Evolutionary conservation across 2,113 vertebrate genomes (phyloP).

Genomic region (Butastur rufipennis): DNA sequence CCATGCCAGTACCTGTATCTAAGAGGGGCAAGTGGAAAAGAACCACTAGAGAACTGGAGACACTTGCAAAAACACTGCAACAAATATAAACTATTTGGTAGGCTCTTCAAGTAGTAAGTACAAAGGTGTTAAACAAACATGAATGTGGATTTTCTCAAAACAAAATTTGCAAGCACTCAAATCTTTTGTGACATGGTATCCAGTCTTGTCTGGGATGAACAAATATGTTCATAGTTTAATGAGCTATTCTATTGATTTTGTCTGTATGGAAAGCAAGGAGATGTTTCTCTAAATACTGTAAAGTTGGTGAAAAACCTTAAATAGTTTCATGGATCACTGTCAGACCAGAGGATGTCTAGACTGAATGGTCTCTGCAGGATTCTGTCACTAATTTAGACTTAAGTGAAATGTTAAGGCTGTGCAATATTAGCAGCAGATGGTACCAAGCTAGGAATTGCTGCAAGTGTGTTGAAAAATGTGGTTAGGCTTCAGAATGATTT

Average conservation of each 20-base stretch:
- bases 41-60: background rate
- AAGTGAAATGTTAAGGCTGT: background rate
- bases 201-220: background rate
- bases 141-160: background rate
- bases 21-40: background rate
- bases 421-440: constrained; percentile 20
- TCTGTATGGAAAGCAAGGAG: background rate
- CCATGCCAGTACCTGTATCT: background rate
- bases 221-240: background rate
- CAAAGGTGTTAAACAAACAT: background rate
- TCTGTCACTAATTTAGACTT: constrained; percentile 28
- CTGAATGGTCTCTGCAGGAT: background rate
- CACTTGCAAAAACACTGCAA: background rate
- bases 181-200: background rate
- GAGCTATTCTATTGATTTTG: background rate
- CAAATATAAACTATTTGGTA: background rate
- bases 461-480: background rate
- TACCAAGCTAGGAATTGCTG: background rate
- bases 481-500: background rate
- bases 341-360: background rate
- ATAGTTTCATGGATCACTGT: background rate
- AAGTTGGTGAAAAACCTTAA: background rate
- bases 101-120: background rate
- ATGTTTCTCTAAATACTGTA: background rate
- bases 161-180: background rate